A percentile compares a stretch with the other conserved stretches of the same genome.
Evolutionary conservation across 2,113 vertebrate genomes (phyloP).

Genomic region (Paraplagusia blochii): DNA sequence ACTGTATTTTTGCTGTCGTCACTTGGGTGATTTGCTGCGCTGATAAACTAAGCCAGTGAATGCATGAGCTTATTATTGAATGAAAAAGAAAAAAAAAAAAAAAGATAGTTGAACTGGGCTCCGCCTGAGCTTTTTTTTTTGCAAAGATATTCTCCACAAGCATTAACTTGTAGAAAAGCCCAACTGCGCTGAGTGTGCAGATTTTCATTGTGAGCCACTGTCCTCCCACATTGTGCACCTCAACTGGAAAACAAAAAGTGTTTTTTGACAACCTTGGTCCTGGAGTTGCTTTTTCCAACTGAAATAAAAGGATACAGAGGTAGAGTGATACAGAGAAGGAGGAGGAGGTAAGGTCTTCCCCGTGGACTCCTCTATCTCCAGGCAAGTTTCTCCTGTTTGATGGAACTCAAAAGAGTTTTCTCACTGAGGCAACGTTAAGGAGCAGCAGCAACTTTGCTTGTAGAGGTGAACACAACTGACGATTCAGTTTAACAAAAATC

Average conservation of each 20-base stretch:
- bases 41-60: constrained; percentile 37
- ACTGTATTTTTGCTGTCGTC: constrained; percentile 51
- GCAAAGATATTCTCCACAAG: background rate
- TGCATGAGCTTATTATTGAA: constrained; percentile 20
- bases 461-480: constrained; percentile 33
- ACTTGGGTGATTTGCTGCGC: constrained; percentile 38
- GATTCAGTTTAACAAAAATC: constrained; percentile 22
- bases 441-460: constrained; percentile 17
- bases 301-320: constrained; percentile 51
- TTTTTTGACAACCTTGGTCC: constrained; percentile 53
- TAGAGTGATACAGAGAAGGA: constrained; percentile 12
- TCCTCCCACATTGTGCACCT: constrained; percentile 17
- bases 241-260: constrained; percentile 1
- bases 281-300: constrained; percentile 45
- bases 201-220: constrained; percentile 19
- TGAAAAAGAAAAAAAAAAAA: too few relatives aligned
- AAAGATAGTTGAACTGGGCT: background rate
- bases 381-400: constrained; percentile 59
- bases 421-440: constrained; percentile 39
- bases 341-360: constrained; percentile 36
- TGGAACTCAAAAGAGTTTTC: constrained; percentile 48
- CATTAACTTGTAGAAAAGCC: constrained; percentile 23
- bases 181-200: constrained; percentile 47
- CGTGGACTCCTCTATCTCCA: constrained; percentile 46
- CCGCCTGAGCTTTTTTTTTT: constrained; percentile 4